A percentile compares a stretch with the other conserved stretches of the same genome.
These are phyloP conservation scores for Azorinus chamasolen DNA, from an alignment of 2,888 invertebrate genomes.

Conservation along the genomic window DNA sequence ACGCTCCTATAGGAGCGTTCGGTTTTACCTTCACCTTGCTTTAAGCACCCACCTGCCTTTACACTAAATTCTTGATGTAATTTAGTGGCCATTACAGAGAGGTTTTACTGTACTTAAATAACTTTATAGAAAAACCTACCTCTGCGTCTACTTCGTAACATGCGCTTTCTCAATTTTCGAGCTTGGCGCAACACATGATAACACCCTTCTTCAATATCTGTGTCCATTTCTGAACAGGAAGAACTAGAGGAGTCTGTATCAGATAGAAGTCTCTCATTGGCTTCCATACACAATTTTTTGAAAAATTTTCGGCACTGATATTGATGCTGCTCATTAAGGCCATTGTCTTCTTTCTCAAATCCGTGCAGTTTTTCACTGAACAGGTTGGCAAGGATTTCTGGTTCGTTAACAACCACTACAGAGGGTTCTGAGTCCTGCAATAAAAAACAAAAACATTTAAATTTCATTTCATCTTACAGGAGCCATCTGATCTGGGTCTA, in stretches of 20 bases:
- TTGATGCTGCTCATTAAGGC: constrained; percentile 58
- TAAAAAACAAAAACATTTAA: neutral
- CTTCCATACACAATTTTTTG: constrained; percentile 64
- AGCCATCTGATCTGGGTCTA: too few species aligned
- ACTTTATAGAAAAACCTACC: too few species aligned
- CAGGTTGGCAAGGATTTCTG: constrained; percentile 75
- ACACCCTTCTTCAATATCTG: constrained; percentile 63
- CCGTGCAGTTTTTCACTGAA: constrained; percentile 72
- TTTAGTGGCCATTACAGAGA: too few species aligned
- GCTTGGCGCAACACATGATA: constrained; percentile 60
- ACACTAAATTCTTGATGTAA: too few species aligned
- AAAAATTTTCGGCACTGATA: constrained; percentile 70
- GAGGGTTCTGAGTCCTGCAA: constrained; percentile 71
- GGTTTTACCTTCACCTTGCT: too few species aligned
- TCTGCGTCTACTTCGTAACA: constrained; percentile 54
- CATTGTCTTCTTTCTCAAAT: constrained; percentile 70
- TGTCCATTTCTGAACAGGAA: constrained; percentile 50
- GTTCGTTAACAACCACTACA: constrained; percentile 77
- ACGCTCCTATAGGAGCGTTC: too few species aligned
- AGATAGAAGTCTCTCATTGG: constrained; percentile 67
- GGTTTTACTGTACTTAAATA: too few species aligned
- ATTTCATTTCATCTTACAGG: neutral
- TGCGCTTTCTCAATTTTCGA: constrained; percentile 40
- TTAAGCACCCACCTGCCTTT: too few species aligned
- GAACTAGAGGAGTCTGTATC: constrained; percentile 64